These are phyloP conservation scores for Anguilla marmorata DNA, from an alignment of 2,797 vertebrate genomes.

Conservation along the genomic window DNA sequence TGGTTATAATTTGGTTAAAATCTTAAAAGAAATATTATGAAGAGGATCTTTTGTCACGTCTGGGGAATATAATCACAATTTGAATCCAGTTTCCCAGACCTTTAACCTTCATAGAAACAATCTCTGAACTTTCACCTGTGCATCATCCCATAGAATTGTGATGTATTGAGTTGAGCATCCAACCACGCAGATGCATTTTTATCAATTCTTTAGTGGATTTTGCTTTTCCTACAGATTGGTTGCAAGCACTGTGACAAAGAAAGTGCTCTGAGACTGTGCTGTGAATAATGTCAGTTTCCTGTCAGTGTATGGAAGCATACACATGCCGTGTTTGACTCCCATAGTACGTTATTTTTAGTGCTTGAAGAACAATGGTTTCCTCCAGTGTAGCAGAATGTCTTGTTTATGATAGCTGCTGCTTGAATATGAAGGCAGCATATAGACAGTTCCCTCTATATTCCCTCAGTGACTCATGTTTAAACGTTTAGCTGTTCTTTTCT, in stretches of 20 bases:
- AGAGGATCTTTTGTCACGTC: too few relatives aligned
- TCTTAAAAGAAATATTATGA: too few relatives aligned
- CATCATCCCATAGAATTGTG: too few relatives aligned
- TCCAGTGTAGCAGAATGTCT: not conserved
- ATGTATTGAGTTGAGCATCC: not conserved
- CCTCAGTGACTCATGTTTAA: not conserved
- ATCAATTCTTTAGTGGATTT: not conserved
- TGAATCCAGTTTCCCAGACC: too few relatives aligned
- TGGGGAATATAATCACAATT: too few relatives aligned
- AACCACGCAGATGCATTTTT: not conserved
- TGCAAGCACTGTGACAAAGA: conserved; percentile 19
- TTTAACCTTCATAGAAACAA: not conserved
- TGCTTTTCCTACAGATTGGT: not conserved
- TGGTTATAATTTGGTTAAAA: too few relatives aligned
- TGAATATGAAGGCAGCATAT: not conserved
- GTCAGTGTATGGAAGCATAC: conserved; percentile 25
- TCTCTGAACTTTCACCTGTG: not conserved
- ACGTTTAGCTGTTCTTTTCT: not conserved
- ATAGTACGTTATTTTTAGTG: conserved; percentile 24
- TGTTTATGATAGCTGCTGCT: conserved; percentile 18
- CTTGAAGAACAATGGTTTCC: not conserved
- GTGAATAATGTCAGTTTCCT: conserved; percentile 27
- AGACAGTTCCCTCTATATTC: not conserved
- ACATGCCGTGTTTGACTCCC: conserved; percentile 5
- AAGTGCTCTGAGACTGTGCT: conserved; percentile 30